phyloP scores from a whole-genome alignment of 2,797 vertebrate genomes.

The Tadarida brasiliensis region DNA sequence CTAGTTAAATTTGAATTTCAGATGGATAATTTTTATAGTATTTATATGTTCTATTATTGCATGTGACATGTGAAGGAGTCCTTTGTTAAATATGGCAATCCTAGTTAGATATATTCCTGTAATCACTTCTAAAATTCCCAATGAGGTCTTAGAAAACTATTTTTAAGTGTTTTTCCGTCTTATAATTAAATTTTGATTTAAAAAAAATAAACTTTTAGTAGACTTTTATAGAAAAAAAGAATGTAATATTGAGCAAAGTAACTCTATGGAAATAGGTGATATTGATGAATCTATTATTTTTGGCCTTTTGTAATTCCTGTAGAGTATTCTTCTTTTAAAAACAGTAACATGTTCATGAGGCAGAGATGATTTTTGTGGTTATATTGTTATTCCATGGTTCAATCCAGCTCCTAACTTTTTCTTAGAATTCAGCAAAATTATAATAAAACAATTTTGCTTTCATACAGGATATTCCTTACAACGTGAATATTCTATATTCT shows the following conservation, averaged over 20 bases:
- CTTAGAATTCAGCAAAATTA: not conserved
- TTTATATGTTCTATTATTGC: not conserved
- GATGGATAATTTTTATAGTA: not conserved
- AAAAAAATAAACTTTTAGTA: not conserved
- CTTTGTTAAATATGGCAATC: not conserved
- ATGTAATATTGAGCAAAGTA: not conserved
- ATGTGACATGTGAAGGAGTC: not conserved
- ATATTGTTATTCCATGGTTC: not conserved
- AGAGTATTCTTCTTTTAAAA: not conserved
- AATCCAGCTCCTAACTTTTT: not conserved
- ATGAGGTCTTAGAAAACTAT: not conserved
- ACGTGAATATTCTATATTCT: not conserved
- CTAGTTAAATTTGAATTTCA: conserved; percentile 14
- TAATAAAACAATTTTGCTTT: not conserved
- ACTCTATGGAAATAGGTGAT: not conserved
- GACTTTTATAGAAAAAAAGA: not conserved
- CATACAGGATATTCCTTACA: not conserved
- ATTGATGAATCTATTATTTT: not conserved
- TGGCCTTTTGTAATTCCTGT: not conserved
- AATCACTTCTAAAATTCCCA: not conserved
- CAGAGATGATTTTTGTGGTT: not conserved
- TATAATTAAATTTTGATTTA: not conserved
- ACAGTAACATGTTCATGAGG: not conserved
- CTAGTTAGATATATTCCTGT: not conserved
- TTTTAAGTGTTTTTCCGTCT: not conserved